These are phyloP conservation scores for Tylochromis polylepis DNA, from an alignment of 2,113 vertebrate genomes.

Conservation along the genomic window DNA sequence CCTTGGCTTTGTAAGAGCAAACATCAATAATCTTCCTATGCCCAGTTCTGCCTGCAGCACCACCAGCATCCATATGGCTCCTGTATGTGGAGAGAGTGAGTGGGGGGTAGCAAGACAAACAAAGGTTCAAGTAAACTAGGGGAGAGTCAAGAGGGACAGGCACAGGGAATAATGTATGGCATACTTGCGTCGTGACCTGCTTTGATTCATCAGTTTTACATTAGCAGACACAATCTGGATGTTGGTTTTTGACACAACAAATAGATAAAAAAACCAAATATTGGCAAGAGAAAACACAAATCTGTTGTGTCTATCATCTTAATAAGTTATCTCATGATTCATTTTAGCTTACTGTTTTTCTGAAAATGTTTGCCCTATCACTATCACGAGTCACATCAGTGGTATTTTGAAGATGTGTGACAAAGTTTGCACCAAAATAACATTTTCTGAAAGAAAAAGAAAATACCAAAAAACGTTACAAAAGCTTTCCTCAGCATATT, in stretches of 20 bases:
- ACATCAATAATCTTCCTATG: constrained; percentile 79
- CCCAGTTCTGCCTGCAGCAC: constrained; percentile 65
- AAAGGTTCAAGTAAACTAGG: constrained; percentile 17
- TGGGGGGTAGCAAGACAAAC: background rate
- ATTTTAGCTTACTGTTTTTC: background rate
- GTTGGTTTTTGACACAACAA: background rate
- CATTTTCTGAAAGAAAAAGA: background rate
- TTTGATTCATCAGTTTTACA: constrained; percentile 8
- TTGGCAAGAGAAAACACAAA: background rate
- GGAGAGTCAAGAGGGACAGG: background rate
- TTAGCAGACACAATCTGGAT: background rate
- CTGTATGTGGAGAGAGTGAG: background rate
- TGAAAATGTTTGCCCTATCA: background rate
- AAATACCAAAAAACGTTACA: background rate
- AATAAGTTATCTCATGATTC: background rate
- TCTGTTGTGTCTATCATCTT: background rate
- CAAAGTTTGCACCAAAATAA: background rate
- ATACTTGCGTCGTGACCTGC: constrained; percentile 15
- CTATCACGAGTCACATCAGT: background rate
- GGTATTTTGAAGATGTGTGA: background rate
- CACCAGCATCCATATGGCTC: constrained; percentile 27
- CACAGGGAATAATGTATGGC: background rate
- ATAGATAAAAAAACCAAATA: background rate
- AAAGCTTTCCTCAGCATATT: background rate
- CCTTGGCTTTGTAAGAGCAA: constrained; percentile 80